Percentiles rank a stretch among this genome's conserved stretches.
Evolutionary conservation across 2,888 invertebrate species (phyloP).

Genomic region (Syrista parreyssii): DNA sequence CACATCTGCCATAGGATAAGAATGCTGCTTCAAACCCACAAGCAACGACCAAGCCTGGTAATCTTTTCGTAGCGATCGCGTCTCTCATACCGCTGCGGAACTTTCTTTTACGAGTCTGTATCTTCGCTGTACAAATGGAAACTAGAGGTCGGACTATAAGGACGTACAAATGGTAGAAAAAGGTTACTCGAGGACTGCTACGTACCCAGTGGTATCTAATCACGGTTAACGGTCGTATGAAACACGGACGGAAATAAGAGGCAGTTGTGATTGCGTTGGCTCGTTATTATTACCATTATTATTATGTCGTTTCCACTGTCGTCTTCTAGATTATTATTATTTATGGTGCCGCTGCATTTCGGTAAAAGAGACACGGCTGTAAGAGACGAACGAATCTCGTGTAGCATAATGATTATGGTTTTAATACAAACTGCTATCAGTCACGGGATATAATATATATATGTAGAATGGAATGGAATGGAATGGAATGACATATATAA

Average conservation of each 20-base stretch:
- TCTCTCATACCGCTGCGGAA: neutral
- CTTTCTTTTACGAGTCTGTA: neutral
- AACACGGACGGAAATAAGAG: neutral
- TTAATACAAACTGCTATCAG: neutral
- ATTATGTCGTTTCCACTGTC: neutral
- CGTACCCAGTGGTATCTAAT: neutral
- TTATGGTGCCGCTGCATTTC: neutral
- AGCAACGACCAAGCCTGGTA: neutral
- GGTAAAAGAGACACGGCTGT: neutral
- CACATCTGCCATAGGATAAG: too few species aligned
- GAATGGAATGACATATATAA: too few species aligned
- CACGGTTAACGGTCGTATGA: neutral
- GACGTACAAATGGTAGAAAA: neutral
- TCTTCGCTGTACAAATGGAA: neutral
- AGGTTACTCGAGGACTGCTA: neutral
- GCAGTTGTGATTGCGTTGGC: neutral
- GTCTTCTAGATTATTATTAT: neutral
- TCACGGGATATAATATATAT: neutral
- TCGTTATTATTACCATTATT: neutral
- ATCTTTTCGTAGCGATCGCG: neutral
- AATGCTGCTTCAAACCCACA: neutral
- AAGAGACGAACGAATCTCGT: neutral
- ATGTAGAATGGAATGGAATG: too few species aligned
- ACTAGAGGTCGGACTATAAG: neutral
- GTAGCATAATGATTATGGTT: neutral